phyloP scores from a whole-genome alignment of 2,797 vertebrate species.

The Dendrocincla fuliginosa region DNA sequence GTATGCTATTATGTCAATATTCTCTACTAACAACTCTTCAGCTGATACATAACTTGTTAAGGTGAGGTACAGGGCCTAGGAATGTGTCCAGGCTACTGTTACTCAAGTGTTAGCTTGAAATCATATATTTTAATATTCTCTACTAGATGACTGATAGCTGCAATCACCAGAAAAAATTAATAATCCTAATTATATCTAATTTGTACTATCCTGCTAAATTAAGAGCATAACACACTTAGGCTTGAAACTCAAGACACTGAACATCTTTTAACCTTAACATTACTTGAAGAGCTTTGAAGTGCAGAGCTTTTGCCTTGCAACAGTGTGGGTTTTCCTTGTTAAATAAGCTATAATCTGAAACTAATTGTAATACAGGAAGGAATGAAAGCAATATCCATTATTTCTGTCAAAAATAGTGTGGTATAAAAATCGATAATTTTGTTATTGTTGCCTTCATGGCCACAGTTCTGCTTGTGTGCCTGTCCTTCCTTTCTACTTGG shows the following conservation, averaged over 20 bases:
- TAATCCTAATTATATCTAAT: not conserved
- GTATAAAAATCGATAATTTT: not conserved
- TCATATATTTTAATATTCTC: not conserved
- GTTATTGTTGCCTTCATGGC: not conserved
- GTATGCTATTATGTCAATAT: not conserved
- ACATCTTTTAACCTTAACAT: not conserved
- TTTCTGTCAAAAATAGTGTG: not conserved
- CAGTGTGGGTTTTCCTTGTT: not conserved
- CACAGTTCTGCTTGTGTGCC: accelerated
- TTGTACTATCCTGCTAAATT: not conserved
- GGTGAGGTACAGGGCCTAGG: not conserved
- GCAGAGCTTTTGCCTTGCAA: not conserved
- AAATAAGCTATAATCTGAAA: not conserved
- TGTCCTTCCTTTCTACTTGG: not conserved
- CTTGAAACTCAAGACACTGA: not conserved
- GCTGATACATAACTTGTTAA: not conserved
- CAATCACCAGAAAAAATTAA: not conserved
- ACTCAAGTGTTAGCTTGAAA: not conserved
- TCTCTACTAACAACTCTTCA: not conserved
- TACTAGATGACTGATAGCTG: not conserved
- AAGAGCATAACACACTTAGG: accelerated
- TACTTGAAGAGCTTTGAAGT: not conserved
- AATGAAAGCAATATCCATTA: not conserved
- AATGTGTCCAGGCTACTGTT: not conserved
- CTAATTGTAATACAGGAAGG: not conserved